These are phyloP conservation scores for Danio kyathit DNA, from an alignment of 2,797 vertebrate species.

Conservation along the genomic window DNA sequence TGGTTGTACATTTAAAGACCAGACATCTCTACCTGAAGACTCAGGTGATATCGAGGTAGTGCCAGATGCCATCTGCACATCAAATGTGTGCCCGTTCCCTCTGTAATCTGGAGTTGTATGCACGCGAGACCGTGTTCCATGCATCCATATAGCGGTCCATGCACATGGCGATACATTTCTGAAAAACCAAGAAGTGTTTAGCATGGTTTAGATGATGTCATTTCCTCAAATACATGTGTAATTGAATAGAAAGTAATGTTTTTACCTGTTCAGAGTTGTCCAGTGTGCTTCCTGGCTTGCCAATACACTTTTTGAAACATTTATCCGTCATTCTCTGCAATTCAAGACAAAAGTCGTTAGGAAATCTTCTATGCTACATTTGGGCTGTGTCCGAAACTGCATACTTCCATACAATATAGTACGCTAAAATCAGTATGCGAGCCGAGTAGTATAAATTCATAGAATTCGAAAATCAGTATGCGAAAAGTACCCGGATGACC, in stretches of 20 bases:
- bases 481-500: too few relatives aligned
- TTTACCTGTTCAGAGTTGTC: conserved; percentile 97
- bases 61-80: conserved; percentile 55
- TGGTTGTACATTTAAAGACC: not conserved
- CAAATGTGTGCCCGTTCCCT: conserved; percentile 93
- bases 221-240: not conserved
- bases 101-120: conserved; percentile 95
- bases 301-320: conserved; percentile 96
- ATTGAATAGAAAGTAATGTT: not conserved
- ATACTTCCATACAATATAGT: too few relatives aligned
- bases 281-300: conserved; percentile 90
- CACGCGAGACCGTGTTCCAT: conserved; percentile 95
- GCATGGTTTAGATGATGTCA: not conserved
- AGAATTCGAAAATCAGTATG: too few relatives aligned
- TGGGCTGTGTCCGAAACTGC: too few relatives aligned
- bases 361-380: not conserved
- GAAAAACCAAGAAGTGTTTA: not conserved
- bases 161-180: conserved; percentile 99
- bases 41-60: conserved; percentile 35
- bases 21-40: conserved; percentile 26
- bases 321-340: conserved; percentile 97
- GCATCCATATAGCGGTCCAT: conserved; percentile 99
- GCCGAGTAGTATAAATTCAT: too few relatives aligned
- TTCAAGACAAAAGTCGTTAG: not conserved
- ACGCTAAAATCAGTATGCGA: too few relatives aligned